Percentiles rank a stretch among this genome's conserved stretches.
Conservation (phyloP, 1,140 invertebrate genomes). For the Drosophila sproati region DNA sequence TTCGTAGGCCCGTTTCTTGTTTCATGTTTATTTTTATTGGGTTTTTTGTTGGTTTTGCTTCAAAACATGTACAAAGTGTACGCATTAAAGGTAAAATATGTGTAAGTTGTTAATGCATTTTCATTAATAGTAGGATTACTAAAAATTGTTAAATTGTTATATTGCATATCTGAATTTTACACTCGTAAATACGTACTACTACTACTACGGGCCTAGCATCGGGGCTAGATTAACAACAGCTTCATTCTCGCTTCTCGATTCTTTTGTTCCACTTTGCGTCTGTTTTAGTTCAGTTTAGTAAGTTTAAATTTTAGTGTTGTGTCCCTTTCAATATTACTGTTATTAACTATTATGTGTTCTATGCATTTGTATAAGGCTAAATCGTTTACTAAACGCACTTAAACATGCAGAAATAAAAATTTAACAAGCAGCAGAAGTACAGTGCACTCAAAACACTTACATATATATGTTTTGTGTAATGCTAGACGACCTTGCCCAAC, state of each 20-base stretch:
- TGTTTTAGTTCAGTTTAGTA: conserved; percentile 24
- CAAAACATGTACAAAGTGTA: conserved; percentile 57
- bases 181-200: conserved; percentile 24
- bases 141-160: conserved; percentile 17
- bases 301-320: conserved; percentile 31
- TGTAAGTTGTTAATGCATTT: too few species aligned
- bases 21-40: too few species aligned
- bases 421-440: conserved; percentile 12
- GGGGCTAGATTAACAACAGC: conserved; percentile 16
- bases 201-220: conserved; percentile 1
- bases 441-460: conserved; percentile 8
- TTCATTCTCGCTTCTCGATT: background rate
- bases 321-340: conserved; percentile 31
- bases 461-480: background rate
- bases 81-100: conserved; percentile 73
- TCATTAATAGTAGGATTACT: too few species aligned
- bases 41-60: too few species aligned
- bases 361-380: conserved; percentile 62
- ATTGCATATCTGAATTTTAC: conserved; percentile 41
- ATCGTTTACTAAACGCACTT: conserved; percentile 57
- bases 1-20: too few species aligned
- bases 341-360: conserved; percentile 16
- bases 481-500: conserved; percentile 1
- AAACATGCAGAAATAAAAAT: background rate
- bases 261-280: background rate